These are phyloP conservation scores for Fregata magnificens DNA, from an alignment of 2,113 vertebrate genomes.

Conservation along the genomic window DNA sequence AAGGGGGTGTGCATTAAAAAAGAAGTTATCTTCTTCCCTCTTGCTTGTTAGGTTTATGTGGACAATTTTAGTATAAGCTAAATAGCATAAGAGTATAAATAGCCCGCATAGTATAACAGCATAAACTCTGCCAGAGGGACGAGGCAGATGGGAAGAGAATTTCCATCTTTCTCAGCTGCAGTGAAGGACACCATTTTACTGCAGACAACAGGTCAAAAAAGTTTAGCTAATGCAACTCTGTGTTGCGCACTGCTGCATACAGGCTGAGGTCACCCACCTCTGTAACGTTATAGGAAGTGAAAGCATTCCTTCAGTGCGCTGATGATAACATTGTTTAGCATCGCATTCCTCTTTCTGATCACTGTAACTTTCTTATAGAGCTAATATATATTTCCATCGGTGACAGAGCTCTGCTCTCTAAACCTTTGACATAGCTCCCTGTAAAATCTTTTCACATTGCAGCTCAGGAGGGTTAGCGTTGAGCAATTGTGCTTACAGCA, in stretches of 20 bases:
- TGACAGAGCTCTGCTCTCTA: neutral
- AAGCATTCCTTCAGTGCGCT: slow-evolving; percentile 3
- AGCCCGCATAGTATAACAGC: neutral
- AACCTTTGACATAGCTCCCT: neutral
- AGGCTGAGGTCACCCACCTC: neutral
- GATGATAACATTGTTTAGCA: slow-evolving; percentile 43
- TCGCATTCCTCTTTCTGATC: slow-evolving; percentile 29
- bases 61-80: neutral
- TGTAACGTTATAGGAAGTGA: slow-evolving; percentile 24
- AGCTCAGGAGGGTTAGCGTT: neutral
- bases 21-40: neutral
- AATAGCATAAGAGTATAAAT: neutral
- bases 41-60: neutral
- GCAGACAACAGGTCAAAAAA: slow-evolving; percentile 59
- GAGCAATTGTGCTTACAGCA: neutral
- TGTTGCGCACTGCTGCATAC: neutral
- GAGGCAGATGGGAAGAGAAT: neutral
- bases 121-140: neutral
- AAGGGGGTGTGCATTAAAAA: neutral
- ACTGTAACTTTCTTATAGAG: neutral
- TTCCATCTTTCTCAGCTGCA: slow-evolving; percentile 31
- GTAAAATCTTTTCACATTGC: neutral
- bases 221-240: slow-evolving; percentile 58
- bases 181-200: slow-evolving; percentile 46
- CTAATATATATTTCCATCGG: neutral